Evolutionary conservation across 2,888 invertebrate species (phyloP).

Genomic region (Formica aserva): DNA sequence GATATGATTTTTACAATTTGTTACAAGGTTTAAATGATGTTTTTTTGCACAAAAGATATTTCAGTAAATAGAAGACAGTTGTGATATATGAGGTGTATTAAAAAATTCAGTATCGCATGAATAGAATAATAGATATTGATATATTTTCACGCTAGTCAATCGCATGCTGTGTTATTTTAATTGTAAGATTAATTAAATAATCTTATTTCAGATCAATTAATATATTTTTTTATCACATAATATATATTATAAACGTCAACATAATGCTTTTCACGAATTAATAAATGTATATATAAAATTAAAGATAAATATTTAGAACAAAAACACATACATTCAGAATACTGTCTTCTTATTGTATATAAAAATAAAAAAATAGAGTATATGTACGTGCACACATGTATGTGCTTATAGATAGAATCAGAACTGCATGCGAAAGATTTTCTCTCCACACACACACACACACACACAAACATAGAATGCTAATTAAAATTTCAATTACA

Average conservation of each 20-base stretch:
- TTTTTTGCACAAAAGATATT: neutral
- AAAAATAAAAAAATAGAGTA: neutral
- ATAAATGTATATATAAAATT: neutral
- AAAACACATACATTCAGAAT: neutral
- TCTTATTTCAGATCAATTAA: neutral
- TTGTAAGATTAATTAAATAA: constrained; percentile 1
- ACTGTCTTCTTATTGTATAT: neutral
- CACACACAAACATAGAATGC: constrained; percentile 20
- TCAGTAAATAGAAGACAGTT: neutral
- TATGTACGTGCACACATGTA: neutral
- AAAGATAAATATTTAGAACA: neutral
- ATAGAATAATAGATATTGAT: constrained; percentile 4
- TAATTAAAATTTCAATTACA: constrained; percentile 49
- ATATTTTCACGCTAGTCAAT: neutral
- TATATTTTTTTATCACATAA: neutral
- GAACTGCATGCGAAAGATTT: constrained; percentile 59
- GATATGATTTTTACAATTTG: neutral
- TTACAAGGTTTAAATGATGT: neutral
- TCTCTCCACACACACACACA: constrained; percentile 7
- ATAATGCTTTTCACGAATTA: neutral
- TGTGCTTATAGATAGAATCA: constrained; percentile 74
- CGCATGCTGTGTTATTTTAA: neutral
- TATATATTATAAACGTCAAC: neutral
- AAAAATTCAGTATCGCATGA: neutral
- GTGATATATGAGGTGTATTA: neutral